Conservation (phyloP, 2,797 vertebrate genomes). For the Gephyroberyx darwinii region DNA sequence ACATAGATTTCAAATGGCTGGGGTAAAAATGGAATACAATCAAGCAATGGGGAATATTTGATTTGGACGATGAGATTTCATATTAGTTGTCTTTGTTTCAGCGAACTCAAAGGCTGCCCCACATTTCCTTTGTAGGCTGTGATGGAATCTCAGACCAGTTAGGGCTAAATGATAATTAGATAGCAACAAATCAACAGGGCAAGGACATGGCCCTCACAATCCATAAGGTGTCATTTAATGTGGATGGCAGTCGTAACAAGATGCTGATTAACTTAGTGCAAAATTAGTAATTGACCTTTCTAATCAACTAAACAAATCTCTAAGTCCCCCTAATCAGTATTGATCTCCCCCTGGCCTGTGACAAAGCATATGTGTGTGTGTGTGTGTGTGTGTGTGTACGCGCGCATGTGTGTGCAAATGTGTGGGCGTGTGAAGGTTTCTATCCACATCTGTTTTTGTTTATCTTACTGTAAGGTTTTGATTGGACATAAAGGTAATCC, state of each 20-base stretch:
- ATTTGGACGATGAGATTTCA: slow-evolving; percentile 1
- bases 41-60: slow-evolving; percentile 3
- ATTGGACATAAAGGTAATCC: too few relatives aligned
- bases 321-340: slow-evolving; percentile 86
- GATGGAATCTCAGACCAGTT: slow-evolving; percentile 52
- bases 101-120: neutral
- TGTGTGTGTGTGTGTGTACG: slow-evolving; percentile 20
- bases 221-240: slow-evolving; percentile 82
- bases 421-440: neutral
- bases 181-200: slow-evolving; percentile 73
- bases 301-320: slow-evolving; percentile 90
- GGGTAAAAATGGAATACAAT: slow-evolving; percentile 16
- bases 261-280: slow-evolving; percentile 88
- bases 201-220: slow-evolving; percentile 68
- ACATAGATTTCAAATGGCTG: slow-evolving; percentile 1
- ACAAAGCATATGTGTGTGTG: slow-evolving; percentile 54
- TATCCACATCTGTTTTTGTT: neutral
- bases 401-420: slow-evolving; percentile 15
- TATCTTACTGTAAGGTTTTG: neutral
- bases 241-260: slow-evolving; percentile 82
- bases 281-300: slow-evolving; percentile 90
- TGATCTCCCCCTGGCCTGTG: slow-evolving; percentile 76
- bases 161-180: slow-evolving; percentile 72
- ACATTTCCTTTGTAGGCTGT: slow-evolving; percentile 9
- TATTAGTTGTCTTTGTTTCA: slow-evolving; percentile 8